Evolutionary conservation across 2,797 vertebrate species (phyloP).

Genomic region (Spinibarbus caldwelli): DNA sequence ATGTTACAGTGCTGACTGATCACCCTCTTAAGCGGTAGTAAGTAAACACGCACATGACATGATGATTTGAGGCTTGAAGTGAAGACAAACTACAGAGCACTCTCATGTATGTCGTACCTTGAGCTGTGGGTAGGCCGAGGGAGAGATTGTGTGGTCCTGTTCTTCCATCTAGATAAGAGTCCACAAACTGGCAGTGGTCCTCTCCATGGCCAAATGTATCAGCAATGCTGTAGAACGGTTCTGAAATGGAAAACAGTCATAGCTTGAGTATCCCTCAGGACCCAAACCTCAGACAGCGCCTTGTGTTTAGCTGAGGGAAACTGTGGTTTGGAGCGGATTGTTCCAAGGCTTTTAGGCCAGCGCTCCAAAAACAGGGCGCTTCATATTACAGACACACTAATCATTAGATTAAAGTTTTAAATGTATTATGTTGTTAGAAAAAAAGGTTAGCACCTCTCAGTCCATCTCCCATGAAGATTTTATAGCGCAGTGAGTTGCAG

Average conservation of each 20-base stretch:
- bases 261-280: constrained; percentile 16
- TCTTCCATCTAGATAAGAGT: constrained; percentile 94
- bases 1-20: constrained; percentile 2
- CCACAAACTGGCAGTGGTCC: constrained; percentile 99
- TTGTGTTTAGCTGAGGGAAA: constrained; percentile 35
- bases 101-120: constrained; percentile 77
- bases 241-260: constrained; percentile 68
- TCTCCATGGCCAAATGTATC: constrained; percentile 94
- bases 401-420: neutral
- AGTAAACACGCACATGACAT: neutral
- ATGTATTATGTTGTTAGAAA: neutral
- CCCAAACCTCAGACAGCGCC: constrained; percentile 23
- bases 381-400: constrained; percentile 9
- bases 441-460: constrained; percentile 85
- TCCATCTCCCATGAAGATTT: constrained; percentile 97
- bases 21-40: neutral
- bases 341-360: neutral
- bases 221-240: constrained; percentile 93
- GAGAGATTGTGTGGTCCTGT: constrained; percentile 88
- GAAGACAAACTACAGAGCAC: neutral
- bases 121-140: constrained; percentile 84
- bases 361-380: neutral
- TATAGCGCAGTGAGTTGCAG: constrained; percentile 97
- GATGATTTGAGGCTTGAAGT: neutral
- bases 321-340: constrained; percentile 27